Evolutionary conservation across 1,140 invertebrate genomes (phyloP).

Genomic region (Drosophila bocqueti): DNA sequence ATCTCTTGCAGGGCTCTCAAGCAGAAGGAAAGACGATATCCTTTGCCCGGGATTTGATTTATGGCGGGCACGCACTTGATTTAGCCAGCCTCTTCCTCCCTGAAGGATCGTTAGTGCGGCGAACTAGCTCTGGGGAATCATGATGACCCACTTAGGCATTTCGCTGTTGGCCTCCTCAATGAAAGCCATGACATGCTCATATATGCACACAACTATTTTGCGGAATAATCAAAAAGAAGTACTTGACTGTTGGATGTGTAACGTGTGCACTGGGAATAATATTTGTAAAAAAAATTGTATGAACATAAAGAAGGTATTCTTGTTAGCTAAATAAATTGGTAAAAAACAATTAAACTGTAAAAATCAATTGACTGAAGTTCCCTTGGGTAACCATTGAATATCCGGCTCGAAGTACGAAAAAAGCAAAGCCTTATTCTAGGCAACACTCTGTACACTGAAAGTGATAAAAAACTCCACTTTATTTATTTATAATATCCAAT

Average conservation of each 20-base stretch:
- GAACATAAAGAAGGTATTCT: too few species aligned
- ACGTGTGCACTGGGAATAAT: not conserved
- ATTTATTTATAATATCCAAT: too few species aligned
- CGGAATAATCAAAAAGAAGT: slow-evolving; percentile 19
- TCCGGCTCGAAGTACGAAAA: not conserved
- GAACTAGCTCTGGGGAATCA: slow-evolving; percentile 12
- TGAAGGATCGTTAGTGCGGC: slow-evolving; percentile 23
- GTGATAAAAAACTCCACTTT: not conserved
- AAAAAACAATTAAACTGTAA: too few species aligned
- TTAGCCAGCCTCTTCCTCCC: slow-evolving; percentile 32
- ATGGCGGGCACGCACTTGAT: slow-evolving; percentile 57
- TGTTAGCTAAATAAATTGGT: not conserved
- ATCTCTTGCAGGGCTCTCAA: slow-evolving; percentile 2
- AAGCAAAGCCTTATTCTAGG: too few species aligned
- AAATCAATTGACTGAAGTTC: not conserved
- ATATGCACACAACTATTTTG: slow-evolving; percentile 27
- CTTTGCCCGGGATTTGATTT: slow-evolving; percentile 54
- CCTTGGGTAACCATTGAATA: not conserved
- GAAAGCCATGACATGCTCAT: slow-evolving; percentile 26
- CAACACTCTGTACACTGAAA: too few species aligned
- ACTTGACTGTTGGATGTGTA: slow-evolving; percentile 11
- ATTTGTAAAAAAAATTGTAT: too few species aligned
- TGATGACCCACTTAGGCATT: slow-evolving; percentile 55
- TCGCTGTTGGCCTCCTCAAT: slow-evolving; percentile 1
- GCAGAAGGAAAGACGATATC: slow-evolving; percentile 17